Conservation (phyloP, 2,113 vertebrate species). For the Pagrus major region DNA sequence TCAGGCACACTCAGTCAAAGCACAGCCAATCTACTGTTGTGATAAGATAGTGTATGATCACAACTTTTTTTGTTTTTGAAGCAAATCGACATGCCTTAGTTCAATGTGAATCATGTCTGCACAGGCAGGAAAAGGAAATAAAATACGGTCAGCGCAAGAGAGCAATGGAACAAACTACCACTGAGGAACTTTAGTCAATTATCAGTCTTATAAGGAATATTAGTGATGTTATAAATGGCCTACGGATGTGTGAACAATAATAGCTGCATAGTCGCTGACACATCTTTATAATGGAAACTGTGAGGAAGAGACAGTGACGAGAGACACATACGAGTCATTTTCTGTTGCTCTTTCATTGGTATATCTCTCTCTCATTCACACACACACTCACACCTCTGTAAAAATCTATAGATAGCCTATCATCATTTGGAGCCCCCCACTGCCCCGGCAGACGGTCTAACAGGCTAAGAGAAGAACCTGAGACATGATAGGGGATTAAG, state of each 20-base stretch:
- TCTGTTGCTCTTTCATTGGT: not conserved
- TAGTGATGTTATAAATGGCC: not conserved
- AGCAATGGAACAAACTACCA: not conserved
- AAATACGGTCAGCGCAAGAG: not conserved
- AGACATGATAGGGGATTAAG: slow-evolving; percentile 64
- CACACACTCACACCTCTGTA: not conserved
- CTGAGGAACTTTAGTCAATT: not conserved
- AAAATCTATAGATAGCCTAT: slow-evolving; percentile 35
- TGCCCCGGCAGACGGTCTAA: slow-evolving; percentile 35
- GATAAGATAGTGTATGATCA: slow-evolving; percentile 55
- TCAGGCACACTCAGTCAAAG: slow-evolving; percentile 27
- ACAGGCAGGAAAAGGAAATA: not conserved
- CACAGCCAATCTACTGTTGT: slow-evolving; percentile 41
- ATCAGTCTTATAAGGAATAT: not conserved
- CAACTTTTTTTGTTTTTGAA: slow-evolving; percentile 8
- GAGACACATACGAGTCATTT: not conserved
- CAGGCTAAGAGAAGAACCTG: slow-evolving; percentile 34
- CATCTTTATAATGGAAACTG: not conserved
- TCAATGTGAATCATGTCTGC: not conserved
- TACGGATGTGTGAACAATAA: slow-evolving; percentile 4
- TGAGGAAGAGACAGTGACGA: slow-evolving; percentile 10
- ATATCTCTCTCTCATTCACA: not conserved
- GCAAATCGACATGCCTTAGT: not conserved
- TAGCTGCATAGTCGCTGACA: not conserved
- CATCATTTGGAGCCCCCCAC: slow-evolving; percentile 7